phyloP scores from a whole-genome alignment of 2,797 vertebrate genomes.

The Sebastes ruberrimus region DNA sequence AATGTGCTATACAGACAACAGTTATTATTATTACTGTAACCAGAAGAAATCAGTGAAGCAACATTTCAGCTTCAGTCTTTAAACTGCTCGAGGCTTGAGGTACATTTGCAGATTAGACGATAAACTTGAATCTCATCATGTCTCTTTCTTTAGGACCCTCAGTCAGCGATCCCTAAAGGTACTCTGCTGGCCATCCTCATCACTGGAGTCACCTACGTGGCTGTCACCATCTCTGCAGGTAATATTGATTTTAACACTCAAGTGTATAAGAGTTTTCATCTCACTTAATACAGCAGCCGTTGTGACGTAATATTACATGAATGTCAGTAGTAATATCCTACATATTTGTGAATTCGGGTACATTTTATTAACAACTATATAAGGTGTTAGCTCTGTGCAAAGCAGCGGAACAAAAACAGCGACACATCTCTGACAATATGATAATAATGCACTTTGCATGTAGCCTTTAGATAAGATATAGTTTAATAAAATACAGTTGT shows the following conservation, averaged over 20 bases:
- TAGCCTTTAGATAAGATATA: too few species aligned
- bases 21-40: neutral
- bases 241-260: constrained; percentile 7
- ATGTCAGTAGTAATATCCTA: too few species aligned
- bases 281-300: too few species aligned
- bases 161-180: constrained; percentile 96
- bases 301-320: too few species aligned
- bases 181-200: constrained; percentile 96
- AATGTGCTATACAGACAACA: too few species aligned
- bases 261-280: neutral
- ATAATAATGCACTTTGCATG: too few species aligned
- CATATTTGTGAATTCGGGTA: too few species aligned
- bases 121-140: neutral
- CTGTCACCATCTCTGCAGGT: constrained; percentile 92
- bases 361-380: too few species aligned
- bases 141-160: constrained; percentile 88
- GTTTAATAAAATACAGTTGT: too few species aligned
- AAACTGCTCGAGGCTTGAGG: neutral
- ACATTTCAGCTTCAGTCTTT: neutral
- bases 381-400: too few species aligned
- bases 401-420: too few species aligned
- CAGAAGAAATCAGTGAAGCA: neutral
- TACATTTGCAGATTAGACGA: neutral
- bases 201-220: constrained; percentile 92
- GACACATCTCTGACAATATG: too few species aligned